Evolutionary conservation across 2,797 vertebrate species (phyloP), one percentile per base, ranked within the genome.

Genomic region (Alauda arvensis): DNA sequence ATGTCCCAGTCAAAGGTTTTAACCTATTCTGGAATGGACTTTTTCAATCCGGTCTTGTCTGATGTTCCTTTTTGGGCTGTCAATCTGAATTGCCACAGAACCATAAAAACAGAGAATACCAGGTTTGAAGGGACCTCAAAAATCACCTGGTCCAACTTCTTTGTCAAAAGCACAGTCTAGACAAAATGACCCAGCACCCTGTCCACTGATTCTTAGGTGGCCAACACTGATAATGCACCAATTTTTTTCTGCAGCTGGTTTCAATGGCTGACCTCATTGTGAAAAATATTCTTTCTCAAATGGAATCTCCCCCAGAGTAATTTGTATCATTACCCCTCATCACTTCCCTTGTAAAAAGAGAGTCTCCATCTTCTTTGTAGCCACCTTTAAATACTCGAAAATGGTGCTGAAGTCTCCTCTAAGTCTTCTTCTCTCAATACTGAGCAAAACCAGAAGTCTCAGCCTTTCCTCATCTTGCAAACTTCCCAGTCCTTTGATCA

Each of bases 191-290:
- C 20, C 45, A 52, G 39, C 6, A 48, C 4, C 9, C 20, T 37
- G 11, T 37, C 11, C 40, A 39, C 24, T 39, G 60, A 56, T 46
- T 39, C 31, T 31, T 29, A 24, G 20, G 8, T 14, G 18, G 42
- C 18, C 33, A 52, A 0, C 0, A 0, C 4, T 76, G n/a, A 6
- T 34, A 74, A 79, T n/a, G 18, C 34, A 42, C 29, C 26, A 43
- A 26, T 43, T 72, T 48, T 31, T 40, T 61, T 57, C n/a, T 57
- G 34, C 28, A 42, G 23, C 52, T 76, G 56, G 23, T 66, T 76
- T 63, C 59, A 62, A 39, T 28, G 16, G 9, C 13, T 39, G 33
- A 42, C 12, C 18, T 62, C 10, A 33, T 8, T 31, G 33, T 18
- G 42, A 66, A 71, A 71, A 62, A 46, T 28, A 46, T n/a, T 46